Conservation (phyloP, 1,140 invertebrate species). For the Drosophila miranda region DNA sequence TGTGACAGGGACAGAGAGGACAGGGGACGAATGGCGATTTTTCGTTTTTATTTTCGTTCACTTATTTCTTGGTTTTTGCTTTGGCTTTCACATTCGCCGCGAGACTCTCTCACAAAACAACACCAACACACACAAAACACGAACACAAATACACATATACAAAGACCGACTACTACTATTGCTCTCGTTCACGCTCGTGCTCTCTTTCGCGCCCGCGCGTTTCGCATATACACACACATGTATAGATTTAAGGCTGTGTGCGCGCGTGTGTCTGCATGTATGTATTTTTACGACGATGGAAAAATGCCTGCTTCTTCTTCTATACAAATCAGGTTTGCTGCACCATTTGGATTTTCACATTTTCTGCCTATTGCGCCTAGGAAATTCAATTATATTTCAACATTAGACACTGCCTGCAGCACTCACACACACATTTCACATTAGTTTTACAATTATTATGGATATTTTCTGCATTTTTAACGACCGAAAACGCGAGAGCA, state of each 20-base stretch:
- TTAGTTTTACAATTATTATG: conserved; percentile 59
- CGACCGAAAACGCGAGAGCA: neutral
- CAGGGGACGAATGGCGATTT: conserved; percentile 43
- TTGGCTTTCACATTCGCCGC: conserved; percentile 75
- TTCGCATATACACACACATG: conserved; percentile 43
- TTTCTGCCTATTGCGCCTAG: conserved; percentile 21
- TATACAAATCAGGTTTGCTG: conserved; percentile 66
- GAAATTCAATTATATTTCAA: conserved; percentile 36
- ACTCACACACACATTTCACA: conserved; percentile 50
- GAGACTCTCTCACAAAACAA: conserved; percentile 52
- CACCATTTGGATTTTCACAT: conserved; percentile 44
- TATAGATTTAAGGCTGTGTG: conserved; percentile 30
- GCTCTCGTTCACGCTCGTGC: conserved; percentile 28
- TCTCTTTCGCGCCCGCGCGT: conserved; percentile 68
- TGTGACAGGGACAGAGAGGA: conserved; percentile 34
- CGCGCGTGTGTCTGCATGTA: conserved; percentile 57
- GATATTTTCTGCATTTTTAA: conserved; percentile 56
- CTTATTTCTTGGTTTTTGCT: conserved; percentile 80
- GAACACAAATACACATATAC: conserved; percentile 39
- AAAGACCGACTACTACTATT: conserved; percentile 1
- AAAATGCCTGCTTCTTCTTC: conserved; percentile 72
- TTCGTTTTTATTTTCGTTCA: conserved; percentile 79
- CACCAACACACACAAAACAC: conserved; percentile 28
- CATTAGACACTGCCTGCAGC: conserved; percentile 18
- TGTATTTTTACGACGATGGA: conserved; percentile 70